Conservation (phyloP, 2,113 vertebrate genomes). For the Zosterops borbonicus region DNA sequence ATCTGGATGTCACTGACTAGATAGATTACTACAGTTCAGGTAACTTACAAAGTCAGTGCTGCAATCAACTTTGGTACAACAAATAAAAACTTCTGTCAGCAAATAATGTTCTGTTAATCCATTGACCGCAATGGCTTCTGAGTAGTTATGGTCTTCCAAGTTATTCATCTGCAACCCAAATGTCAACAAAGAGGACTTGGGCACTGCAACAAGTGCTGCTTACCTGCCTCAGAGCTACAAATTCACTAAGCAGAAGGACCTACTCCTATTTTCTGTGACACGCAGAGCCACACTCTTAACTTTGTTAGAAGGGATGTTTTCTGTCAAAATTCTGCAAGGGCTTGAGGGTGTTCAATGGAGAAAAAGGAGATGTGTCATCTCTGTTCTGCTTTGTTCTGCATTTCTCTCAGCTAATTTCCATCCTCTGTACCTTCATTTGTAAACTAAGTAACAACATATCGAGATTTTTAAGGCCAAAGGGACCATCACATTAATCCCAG, state of each 20-base stretch:
- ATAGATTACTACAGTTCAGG: neutral
- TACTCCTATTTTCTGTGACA: neutral
- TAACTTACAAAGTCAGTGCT: neutral
- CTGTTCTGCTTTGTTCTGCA: neutral
- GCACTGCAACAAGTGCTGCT: neutral
- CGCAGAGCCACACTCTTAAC: neutral
- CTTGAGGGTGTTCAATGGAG: neutral
- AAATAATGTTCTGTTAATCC: neutral
- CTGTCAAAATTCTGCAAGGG: neutral
- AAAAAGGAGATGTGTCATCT: neutral
- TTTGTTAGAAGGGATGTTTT: neutral
- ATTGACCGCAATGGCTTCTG: neutral
- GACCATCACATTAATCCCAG: neutral
- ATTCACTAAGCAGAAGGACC: neutral
- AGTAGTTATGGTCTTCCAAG: neutral
- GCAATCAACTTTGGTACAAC: neutral
- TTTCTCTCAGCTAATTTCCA: neutral
- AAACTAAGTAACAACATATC: neutral
- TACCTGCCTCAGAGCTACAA: neutral
- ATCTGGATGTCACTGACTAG: neutral
- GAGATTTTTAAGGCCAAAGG: neutral
- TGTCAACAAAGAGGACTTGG: neutral
- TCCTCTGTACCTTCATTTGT: neutral
- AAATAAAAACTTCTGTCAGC: neutral
- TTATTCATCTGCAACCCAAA: conserved; percentile 25